These are phyloP conservation scores for Zeus faber DNA, from an alignment of 2,113 vertebrate genomes.

Conservation along the genomic window DNA sequence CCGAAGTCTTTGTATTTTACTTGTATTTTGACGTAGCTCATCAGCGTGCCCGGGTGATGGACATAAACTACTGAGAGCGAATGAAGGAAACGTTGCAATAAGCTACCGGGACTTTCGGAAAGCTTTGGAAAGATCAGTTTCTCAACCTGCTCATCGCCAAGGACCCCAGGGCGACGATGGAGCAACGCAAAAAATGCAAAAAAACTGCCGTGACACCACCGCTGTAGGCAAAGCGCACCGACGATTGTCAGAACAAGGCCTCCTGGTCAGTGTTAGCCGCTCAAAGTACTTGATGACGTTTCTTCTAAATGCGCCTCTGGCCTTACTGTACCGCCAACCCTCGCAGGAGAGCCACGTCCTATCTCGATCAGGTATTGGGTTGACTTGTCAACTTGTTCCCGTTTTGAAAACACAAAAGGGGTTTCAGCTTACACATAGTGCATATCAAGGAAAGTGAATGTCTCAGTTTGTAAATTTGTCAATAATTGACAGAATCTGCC, in stretches of 20 bases:
- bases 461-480: slow-evolving; percentile 30
- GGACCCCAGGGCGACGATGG: slow-evolving; percentile 12
- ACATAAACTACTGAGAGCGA: slow-evolving; percentile 43
- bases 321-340: slow-evolving; percentile 47
- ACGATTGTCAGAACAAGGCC: slow-evolving; percentile 44
- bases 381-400: background rate
- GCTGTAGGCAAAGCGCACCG: slow-evolving; percentile 34
- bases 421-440: slow-evolving; percentile 12
- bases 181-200: slow-evolving; percentile 29
- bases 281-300: slow-evolving; percentile 18
- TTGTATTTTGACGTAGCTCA: background rate
- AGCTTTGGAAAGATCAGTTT: slow-evolving; percentile 10
- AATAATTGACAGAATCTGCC: slow-evolving; percentile 50
- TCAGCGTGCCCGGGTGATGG: background rate
- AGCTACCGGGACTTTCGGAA: slow-evolving; percentile 27
- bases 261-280: slow-evolving; percentile 55
- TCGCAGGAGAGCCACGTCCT: slow-evolving; percentile 12
- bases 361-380: background rate
- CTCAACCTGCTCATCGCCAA: slow-evolving; percentile 27
- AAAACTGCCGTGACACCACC: slow-evolving; percentile 18
- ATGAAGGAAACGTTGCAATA: slow-evolving; percentile 24
- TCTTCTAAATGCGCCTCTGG: slow-evolving; percentile 26
- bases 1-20: slow-evolving; percentile 12
- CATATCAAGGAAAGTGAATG: slow-evolving; percentile 23
- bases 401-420: slow-evolving; percentile 1